phyloP scores from a whole-genome alignment of 2,113 vertebrate genomes.

The Oryzias melastigma region DNA sequence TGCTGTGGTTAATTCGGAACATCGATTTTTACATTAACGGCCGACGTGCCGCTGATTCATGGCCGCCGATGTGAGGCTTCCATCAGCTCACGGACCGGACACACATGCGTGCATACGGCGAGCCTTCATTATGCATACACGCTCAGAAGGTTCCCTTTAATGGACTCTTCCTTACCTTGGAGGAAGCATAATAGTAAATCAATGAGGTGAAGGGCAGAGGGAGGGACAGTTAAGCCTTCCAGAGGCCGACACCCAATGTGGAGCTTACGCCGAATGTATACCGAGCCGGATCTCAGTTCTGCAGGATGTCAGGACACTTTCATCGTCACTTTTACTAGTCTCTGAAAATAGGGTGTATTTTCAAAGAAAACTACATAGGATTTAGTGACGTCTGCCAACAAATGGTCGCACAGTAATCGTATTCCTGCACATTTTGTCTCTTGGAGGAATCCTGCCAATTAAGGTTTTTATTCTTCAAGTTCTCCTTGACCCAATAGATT shows the following conservation, averaged over 20 bases:
- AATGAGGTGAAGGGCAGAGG: constrained; percentile 75
- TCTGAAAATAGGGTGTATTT: no score
- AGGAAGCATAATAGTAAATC: constrained; percentile 77
- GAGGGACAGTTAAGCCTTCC: constrained; percentile 51
- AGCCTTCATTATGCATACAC: constrained; percentile 71
- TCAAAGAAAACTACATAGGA: not conserved
- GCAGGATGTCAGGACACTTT: not conserved
- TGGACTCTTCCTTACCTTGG: constrained; percentile 75
- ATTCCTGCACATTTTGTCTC: no score
- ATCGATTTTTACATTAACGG: constrained; percentile 78
- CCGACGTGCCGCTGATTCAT: constrained; percentile 66
- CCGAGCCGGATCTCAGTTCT: not conserved
- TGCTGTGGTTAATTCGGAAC: constrained; percentile 75
- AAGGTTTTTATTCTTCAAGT: no score
- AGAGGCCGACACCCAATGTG: constrained; percentile 38
- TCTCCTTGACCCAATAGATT: no score
- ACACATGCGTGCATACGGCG: constrained; percentile 26
- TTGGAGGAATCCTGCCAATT: no score
- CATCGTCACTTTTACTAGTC: no score
- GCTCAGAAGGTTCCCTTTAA: constrained; percentile 69
- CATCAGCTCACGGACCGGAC: constrained; percentile 21
- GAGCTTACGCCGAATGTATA: constrained; percentile 38
- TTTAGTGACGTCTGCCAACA: not conserved
- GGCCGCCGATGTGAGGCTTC: constrained; percentile 60
- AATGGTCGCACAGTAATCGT: no score